A percentile compares a stretch with the other conserved stretches of the same genome.
These are phyloP conservation scores for Grallaria varia DNA, from an alignment of 2,113 vertebrate genomes.

Conservation along the genomic window DNA sequence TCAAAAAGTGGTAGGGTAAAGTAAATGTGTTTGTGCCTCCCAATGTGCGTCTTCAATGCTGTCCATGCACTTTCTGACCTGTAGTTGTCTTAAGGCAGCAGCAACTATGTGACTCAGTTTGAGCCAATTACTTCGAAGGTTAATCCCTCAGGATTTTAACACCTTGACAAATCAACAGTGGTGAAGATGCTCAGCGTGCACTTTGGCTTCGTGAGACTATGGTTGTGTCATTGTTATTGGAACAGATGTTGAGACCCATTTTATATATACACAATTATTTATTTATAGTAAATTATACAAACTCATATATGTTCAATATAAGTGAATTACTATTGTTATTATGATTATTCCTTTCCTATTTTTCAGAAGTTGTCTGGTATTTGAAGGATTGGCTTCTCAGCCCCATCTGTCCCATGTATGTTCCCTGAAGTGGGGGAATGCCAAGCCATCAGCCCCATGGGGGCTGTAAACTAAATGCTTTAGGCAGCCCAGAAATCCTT, in stretches of 20 bases:
- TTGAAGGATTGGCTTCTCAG: neutral
- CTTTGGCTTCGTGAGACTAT: neutral
- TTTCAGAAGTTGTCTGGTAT: neutral
- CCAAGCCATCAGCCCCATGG: neutral
- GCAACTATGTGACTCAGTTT: neutral
- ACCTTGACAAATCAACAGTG: neutral
- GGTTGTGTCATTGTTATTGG: neutral
- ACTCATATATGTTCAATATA: neutral
- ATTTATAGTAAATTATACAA: neutral
- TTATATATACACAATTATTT: neutral
- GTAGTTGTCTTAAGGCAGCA: neutral
- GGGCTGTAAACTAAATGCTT: neutral
- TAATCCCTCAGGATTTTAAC: neutral
- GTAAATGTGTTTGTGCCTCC: neutral
- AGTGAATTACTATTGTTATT: neutral
- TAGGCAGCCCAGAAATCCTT: neutral
- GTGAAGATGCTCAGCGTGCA: neutral
- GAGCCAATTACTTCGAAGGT: neutral
- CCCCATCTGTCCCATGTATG: neutral
- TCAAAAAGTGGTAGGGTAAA: neutral
- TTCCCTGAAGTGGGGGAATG: neutral
- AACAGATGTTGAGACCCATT: neutral
- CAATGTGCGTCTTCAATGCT: accelerated
- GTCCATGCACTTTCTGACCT: neutral
- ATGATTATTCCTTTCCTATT: neutral